These are phyloP conservation scores for Allacma fusca DNA, from an alignment of 2,888 invertebrate species.

Conservation along the genomic window DNA sequence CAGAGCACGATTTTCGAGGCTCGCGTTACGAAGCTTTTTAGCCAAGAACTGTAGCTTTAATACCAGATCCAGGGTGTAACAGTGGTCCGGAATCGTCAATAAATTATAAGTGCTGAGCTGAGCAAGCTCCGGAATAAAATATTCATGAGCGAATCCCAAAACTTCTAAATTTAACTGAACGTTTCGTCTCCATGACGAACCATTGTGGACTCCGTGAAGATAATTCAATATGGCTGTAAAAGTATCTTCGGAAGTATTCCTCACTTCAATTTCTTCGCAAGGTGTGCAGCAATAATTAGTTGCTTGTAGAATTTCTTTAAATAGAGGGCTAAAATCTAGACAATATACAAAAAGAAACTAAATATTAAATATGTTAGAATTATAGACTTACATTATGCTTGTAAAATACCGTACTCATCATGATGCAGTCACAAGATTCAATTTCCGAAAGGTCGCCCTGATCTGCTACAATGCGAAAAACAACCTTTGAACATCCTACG, in stretches of 20 bases:
- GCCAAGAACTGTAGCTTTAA: background rate
- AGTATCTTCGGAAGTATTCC: background rate
- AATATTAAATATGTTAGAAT: too few relatives aligned
- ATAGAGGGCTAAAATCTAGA: background rate
- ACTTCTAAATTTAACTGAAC: background rate
- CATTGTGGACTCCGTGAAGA: background rate
- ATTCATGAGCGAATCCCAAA: background rate
- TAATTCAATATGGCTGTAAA: background rate
- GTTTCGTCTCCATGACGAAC: background rate
- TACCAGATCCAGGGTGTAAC: background rate
- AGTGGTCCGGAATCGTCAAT: background rate
- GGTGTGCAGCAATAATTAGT: background rate
- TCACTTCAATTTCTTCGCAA: background rate
- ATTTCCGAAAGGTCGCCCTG: too few relatives aligned
- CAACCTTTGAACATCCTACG: background rate
- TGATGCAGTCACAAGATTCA: too few relatives aligned
- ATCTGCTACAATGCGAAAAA: too few relatives aligned
- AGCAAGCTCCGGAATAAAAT: background rate
- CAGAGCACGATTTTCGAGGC: background rate
- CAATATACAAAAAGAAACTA: too few relatives aligned
- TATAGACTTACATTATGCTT: too few relatives aligned
- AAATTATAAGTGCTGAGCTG: constrained; percentile 5
- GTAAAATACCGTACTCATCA: too few relatives aligned
- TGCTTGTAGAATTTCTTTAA: background rate
- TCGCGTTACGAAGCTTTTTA: background rate